Evolutionary conservation across 2,888 invertebrate species (phyloP).

Genomic region (Anthophora plumipes): DNA sequence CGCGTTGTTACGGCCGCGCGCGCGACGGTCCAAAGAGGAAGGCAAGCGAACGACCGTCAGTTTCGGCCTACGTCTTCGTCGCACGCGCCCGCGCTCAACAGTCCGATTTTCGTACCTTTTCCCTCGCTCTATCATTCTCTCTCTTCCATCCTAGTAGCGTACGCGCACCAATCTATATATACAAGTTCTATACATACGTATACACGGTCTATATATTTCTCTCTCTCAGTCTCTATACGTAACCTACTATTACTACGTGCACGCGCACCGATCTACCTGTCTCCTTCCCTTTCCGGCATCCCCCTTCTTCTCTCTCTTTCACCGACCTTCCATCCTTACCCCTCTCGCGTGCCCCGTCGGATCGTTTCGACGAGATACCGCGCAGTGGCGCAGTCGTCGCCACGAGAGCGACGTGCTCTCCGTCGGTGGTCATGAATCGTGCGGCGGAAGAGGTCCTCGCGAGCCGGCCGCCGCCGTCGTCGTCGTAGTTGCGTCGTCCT

Average conservation of each 20-base stretch:
- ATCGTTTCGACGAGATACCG: slow-evolving; percentile 62
- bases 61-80: slow-evolving; percentile 41
- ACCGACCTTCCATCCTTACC: slow-evolving; percentile 36
- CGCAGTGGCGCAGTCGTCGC: slow-evolving; percentile 67
- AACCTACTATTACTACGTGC: slow-evolving; percentile 51
- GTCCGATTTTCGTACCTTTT: slow-evolving; percentile 2
- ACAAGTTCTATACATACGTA: not conserved
- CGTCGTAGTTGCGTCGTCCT: slow-evolving; percentile 57
- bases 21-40: slow-evolving; percentile 4
- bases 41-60: slow-evolving; percentile 20
- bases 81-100: slow-evolving; percentile 23
- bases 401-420: slow-evolving; percentile 67
- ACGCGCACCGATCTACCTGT: slow-evolving; percentile 45
- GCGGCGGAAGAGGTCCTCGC: slow-evolving; percentile 69
- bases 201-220: not conserved
- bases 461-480: slow-evolving; percentile 62
- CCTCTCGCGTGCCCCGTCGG: slow-evolving; percentile 49
- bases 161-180: slow-evolving; percentile 4
- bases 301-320: slow-evolving; percentile 39
- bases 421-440: slow-evolving; percentile 68
- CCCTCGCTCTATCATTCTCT: slow-evolving; percentile 18
- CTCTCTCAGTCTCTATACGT: slow-evolving; percentile 5
- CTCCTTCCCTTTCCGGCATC: slow-evolving; percentile 45
- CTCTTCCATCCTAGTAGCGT: not conserved
- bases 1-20: slow-evolving; percentile 33